phyloP scores from a whole-genome alignment of 2,113 vertebrate genomes.

The Syngnathoides biaculeatus region DNA sequence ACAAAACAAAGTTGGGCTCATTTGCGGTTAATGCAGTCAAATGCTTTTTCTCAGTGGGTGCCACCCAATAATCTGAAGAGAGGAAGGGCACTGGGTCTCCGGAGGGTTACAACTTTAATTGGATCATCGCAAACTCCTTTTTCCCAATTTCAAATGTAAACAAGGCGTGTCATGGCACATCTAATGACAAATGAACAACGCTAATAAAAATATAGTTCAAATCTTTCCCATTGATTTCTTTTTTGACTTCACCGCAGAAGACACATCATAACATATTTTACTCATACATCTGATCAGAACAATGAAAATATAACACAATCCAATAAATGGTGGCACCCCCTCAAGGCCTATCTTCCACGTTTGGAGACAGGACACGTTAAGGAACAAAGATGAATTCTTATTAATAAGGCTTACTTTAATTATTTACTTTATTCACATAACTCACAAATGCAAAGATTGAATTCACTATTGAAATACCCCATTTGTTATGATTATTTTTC shows the following conservation, averaged over 20 bases:
- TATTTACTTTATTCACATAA: neutral
- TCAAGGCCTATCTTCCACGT: neutral
- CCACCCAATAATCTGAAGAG: constrained; percentile 67
- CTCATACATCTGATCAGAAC: neutral
- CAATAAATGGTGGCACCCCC: neutral
- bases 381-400: neutral
- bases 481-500: neutral
- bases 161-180: constrained; percentile 73
- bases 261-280: neutral
- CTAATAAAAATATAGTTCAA: constrained; percentile 44
- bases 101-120: constrained; percentile 70
- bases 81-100: constrained; percentile 67
- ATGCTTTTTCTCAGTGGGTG: constrained; percentile 73
- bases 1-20: constrained; percentile 68
- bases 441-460: neutral
- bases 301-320: neutral
- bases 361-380: neutral
- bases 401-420: neutral
- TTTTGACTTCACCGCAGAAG: neutral
- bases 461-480: neutral
- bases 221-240: constrained; percentile 19
- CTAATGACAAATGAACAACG: constrained; percentile 69
- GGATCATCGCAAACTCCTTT: constrained; percentile 65
- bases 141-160: constrained; percentile 74
- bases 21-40: constrained; percentile 73